A percentile compares a stretch with the other conserved stretches of the same genome.
phyloP scores from a whole-genome alignment of 2,113 vertebrate genomes.

The Epinephelus fuscoguttatus region DNA sequence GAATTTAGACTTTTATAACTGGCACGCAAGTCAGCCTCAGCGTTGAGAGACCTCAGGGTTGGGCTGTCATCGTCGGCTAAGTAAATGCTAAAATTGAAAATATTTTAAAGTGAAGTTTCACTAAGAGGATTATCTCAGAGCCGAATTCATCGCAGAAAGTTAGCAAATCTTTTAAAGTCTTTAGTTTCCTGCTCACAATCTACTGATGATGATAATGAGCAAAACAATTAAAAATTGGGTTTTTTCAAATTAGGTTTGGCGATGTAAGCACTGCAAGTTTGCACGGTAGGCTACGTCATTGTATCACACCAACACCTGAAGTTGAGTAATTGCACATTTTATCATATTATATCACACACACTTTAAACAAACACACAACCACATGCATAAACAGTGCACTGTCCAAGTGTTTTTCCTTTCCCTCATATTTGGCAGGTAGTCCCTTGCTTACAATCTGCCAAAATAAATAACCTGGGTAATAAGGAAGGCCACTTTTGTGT shows the following conservation, averaged over 20 bases:
- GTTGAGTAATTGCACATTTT: constrained; percentile 14
- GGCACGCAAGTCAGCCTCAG: not conserved
- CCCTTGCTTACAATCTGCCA: constrained; percentile 23
- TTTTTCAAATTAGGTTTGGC: not conserved
- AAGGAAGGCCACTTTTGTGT: constrained; percentile 21
- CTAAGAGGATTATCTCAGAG: no score
- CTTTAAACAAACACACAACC: constrained; percentile 8
- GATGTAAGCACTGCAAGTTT: not conserved
- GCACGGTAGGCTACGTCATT: no score
- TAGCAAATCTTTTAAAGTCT: rapidly evolving
- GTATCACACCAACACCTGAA: not conserved
- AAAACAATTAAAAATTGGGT: not conserved
- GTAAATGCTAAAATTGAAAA: not conserved
- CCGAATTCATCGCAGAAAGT: not conserved
- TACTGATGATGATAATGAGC: rapidly evolving
- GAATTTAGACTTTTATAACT: not conserved
- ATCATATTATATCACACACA: constrained; percentile 1
- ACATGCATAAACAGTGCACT: not conserved
- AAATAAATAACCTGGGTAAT: constrained; percentile 48
- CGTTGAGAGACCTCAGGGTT: not conserved
- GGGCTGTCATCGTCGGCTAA: not conserved
- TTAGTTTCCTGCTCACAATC: no score
- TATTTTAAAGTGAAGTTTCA: not conserved
- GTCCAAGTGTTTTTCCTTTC: constrained; percentile 23
- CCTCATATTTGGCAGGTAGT: constrained; percentile 44